Conservation (phyloP, 2,797 vertebrate genomes). For the Pantherophis alleghaniensis region DNA sequence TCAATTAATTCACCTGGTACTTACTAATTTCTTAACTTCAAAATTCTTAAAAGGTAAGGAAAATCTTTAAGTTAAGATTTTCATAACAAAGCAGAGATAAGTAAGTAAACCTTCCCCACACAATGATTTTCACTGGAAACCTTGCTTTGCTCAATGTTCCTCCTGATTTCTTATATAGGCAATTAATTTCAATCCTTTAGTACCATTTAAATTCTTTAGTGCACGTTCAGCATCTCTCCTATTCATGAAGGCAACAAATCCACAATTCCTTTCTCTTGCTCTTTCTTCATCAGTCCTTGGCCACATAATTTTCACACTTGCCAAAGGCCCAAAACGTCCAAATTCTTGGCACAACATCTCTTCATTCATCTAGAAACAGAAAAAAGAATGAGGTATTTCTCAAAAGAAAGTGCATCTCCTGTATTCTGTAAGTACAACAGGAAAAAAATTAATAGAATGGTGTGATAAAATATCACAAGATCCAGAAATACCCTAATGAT, state of each 20-base stretch:
- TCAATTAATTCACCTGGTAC: neutral
- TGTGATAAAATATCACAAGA: neutral
- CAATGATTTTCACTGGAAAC: neutral
- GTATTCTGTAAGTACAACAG: neutral
- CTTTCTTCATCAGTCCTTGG: constrained; percentile 97
- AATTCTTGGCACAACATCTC: constrained; percentile 99
- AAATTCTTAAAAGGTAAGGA: neutral
- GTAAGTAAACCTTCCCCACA: neutral
- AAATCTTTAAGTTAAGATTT: neutral
- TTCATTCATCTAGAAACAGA: constrained; percentile 89
- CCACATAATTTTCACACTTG: constrained; percentile 99
- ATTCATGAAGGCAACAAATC: constrained; percentile 99
- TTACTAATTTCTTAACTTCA: neutral
- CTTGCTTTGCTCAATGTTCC: neutral
- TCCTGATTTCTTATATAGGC: neutral
- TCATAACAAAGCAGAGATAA: neutral
- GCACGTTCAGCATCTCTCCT: constrained; percentile 98
- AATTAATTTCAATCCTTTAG: constrained; percentile 21
- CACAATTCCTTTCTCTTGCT: constrained; percentile 97
- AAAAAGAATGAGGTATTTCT: constrained; percentile 33
- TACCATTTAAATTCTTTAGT: constrained; percentile 96
- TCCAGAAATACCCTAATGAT: neutral
- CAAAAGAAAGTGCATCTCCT: neutral
- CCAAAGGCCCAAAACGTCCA: constrained; percentile 94
- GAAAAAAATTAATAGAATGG: neutral